phyloP scores from a whole-genome alignment of 2,797 vertebrate species.

The Loriculus beryllinus region DNA sequence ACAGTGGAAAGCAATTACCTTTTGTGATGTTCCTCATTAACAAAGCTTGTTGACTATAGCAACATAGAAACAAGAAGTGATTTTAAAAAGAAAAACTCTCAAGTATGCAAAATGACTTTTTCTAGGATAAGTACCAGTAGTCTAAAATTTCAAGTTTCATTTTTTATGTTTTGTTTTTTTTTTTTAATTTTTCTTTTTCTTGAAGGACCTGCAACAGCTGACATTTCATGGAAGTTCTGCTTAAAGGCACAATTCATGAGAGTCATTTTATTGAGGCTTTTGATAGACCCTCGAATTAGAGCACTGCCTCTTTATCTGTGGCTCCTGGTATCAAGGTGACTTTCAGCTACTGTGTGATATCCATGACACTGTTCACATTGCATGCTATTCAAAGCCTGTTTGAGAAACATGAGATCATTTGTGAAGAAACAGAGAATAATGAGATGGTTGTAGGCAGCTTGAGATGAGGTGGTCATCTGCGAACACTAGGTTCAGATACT shows the following conservation, averaged over 20 bases:
- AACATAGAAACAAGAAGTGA: neutral
- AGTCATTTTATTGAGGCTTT: neutral
- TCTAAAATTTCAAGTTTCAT: neutral
- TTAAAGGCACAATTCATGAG: neutral
- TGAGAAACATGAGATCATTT: neutral
- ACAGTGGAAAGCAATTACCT: neutral
- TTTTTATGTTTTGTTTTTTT: accelerated
- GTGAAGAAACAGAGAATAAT: neutral
- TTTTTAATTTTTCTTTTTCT: neutral
- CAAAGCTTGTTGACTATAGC: neutral
- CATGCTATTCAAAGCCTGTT: neutral
- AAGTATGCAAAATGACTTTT: neutral
- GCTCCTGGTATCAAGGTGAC: neutral
- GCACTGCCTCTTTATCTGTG: neutral
- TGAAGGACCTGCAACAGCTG: neutral
- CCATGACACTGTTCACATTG: neutral
- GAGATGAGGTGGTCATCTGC: neutral
- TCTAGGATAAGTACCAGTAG: neutral
- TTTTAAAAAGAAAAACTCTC: neutral
- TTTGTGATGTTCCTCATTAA: neutral
- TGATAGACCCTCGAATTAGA: accelerated
- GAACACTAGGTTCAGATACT: neutral
- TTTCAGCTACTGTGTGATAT: neutral
- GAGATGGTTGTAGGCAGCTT: neutral
- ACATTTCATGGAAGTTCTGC: neutral